Conservation (phyloP, 2,113 vertebrate species). For the Protobothrops flavoviridis region DNA sequence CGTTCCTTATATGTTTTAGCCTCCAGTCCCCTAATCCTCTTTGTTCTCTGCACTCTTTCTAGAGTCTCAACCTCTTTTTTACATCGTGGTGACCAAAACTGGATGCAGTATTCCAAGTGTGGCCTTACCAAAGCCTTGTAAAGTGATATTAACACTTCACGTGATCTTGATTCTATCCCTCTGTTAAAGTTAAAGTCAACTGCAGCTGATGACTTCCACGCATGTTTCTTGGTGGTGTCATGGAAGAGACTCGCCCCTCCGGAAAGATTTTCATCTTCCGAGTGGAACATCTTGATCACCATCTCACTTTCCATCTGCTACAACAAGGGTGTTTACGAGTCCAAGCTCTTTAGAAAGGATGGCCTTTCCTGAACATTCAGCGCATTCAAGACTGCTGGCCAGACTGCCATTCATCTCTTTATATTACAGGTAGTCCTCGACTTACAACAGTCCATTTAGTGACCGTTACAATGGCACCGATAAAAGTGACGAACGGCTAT, state of each 20-base stretch:
- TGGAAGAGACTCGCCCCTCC: too few relatives aligned
- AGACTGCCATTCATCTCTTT: neutral
- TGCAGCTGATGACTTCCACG: neutral
- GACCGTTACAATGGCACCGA: neutral
- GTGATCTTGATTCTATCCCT: too few relatives aligned
- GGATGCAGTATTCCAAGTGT: too few relatives aligned
- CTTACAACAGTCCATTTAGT: neutral
- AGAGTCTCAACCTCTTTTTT: too few relatives aligned
- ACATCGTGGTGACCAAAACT: too few relatives aligned
- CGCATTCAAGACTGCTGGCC: neutral
- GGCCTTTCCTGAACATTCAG: neutral
- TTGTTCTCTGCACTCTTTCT: too few relatives aligned
- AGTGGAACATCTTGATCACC: neutral
- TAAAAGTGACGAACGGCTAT: neutral
- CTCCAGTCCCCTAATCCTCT: too few relatives aligned
- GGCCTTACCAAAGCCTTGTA: too few relatives aligned
- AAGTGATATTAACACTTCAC: too few relatives aligned
- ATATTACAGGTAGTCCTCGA: neutral
- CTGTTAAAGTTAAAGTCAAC: neutral
- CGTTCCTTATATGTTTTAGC: too few relatives aligned
- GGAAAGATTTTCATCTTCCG: neutral
- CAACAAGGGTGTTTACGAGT: neutral
- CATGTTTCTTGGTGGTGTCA: neutral
- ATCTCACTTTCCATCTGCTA: too few relatives aligned
- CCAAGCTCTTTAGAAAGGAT: neutral